Conservation (phyloP, 1,140 invertebrate species). For the Tetragonula clypearis region DNA sequence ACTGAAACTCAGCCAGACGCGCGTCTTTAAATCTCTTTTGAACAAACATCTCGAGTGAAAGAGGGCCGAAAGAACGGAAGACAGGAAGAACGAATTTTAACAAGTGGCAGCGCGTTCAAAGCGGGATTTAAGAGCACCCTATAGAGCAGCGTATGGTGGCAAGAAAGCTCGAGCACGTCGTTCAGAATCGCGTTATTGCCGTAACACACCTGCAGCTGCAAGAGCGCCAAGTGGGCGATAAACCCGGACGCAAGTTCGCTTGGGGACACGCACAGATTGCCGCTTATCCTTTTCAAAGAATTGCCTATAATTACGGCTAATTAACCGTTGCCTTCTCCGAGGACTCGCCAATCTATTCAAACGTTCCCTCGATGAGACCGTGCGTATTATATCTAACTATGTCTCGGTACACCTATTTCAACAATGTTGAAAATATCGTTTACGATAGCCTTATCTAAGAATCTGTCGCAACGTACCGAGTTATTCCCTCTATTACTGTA, state of each 20-base stretch:
- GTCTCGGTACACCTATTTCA: not conserved
- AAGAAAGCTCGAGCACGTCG: constrained; percentile 49
- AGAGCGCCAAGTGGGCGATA: constrained; percentile 59
- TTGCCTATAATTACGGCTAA: constrained; percentile 9
- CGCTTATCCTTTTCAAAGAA: constrained; percentile 21
- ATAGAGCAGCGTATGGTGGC: constrained; percentile 28
- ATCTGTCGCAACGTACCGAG: not conserved
- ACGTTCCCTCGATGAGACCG: not conserved
- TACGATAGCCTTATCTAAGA: not conserved
- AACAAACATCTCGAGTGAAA: too few species aligned
- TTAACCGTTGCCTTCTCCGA: not conserved
- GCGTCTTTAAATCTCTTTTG: too few species aligned
- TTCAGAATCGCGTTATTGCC: constrained; percentile 30
- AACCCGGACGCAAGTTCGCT: constrained; percentile 49
- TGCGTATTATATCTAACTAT: not conserved
- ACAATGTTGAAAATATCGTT: not conserved
- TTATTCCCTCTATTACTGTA: too few species aligned
- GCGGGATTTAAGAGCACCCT: constrained; percentile 35
- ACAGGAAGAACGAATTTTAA: too few species aligned
- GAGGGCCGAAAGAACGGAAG: too few species aligned
- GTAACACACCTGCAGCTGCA: constrained; percentile 58
- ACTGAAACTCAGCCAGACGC: not conserved
- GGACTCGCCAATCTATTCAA: not conserved
- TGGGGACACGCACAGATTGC: constrained; percentile 15
- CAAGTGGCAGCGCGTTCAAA: not conserved